Evolutionary conservation across 1,140 invertebrate genomes (phyloP), one percentile per base, ranked within the genome.

Genomic region (Cydia pomonella): DNA sequence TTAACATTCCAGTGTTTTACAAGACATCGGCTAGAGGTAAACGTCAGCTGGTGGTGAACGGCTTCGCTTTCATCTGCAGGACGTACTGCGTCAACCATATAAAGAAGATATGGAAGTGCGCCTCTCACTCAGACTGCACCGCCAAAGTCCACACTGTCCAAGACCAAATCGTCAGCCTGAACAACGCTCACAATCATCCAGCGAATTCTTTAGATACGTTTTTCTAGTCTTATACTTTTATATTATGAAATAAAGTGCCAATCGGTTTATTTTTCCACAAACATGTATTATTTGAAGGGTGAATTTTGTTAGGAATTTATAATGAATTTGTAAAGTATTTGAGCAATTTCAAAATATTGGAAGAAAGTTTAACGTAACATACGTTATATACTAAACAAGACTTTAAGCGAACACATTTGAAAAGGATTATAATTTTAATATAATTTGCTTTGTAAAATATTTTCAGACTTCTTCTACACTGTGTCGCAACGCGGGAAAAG

Each of bases 31-130:
- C 73, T 5, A 80, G 88, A 72, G 89, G 89, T 0, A 86, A 80
- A 0, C 75, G 85, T 9, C 87, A 90, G 47, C 77, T 91, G 23
- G 84, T 91, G 0, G 76, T 90, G 6, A 81, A 85, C 18, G 89
- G 88, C 0, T 89, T 86, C 66, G 72, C 85, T 7, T 90, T 92
- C 75, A 86, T 87, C 69, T 92, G 88, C 77, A 79, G 89, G 23
- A 86, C 84, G 29, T 90, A 91, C 53, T 90, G 87, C 50, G 63
- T 84, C n/a, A 82, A 90, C 64, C 83, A 87, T 59, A 77, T 87
- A 23, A 92, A 90, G 76, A 92, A 92, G 74, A 88, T 82, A 12
- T 92, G 89, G 89, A 90, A 90, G 75, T 92, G 89, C 72, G 86
- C 89, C 1, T 87, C 85, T 1, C 82, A 85, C 47, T 80, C 85